Evolutionary conservation across 1,140 invertebrate species (phyloP).

Genomic region (Dendroctonus ponderosae): DNA sequence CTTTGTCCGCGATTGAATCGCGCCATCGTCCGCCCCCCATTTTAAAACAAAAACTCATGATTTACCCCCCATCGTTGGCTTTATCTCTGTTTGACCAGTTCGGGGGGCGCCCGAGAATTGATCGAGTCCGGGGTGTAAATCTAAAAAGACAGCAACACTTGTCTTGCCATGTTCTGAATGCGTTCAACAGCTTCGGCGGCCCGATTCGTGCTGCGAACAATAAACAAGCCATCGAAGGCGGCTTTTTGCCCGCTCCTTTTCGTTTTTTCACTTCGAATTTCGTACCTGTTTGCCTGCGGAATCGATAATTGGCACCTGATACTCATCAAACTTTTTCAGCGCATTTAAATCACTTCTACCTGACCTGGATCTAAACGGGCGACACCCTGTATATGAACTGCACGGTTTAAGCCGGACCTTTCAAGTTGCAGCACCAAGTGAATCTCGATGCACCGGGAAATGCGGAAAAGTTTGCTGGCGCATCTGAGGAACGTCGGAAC

Average conservation of each 20-base stretch:
- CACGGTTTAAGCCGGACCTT: too few species aligned
- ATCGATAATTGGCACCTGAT: too few species aligned
- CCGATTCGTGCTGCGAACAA: slow-evolving; percentile 26
- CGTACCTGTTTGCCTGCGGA: neutral
- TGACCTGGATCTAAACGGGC: too few species aligned
- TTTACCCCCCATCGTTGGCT: neutral
- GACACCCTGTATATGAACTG: too few species aligned
- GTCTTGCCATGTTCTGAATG: slow-evolving; percentile 31
- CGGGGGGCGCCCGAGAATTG: slow-evolving; percentile 19
- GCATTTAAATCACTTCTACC: too few species aligned
- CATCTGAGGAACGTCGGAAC: too few species aligned
- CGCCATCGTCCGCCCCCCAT: neutral
- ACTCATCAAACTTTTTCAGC: too few species aligned
- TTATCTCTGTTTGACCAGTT: slow-evolving; percentile 34
- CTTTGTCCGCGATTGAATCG: neutral
- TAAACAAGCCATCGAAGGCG: slow-evolving; percentile 17
- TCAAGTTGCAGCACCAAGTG: too few species aligned
- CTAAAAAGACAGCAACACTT: slow-evolving; percentile 31
- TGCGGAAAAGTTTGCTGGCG: too few species aligned
- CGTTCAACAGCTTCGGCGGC: slow-evolving; percentile 11
- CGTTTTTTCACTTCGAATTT: neutral
- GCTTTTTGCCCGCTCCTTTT: neutral
- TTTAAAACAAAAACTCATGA: neutral
- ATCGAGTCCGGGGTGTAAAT: slow-evolving; percentile 28
- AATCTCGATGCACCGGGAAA: too few species aligned